These are phyloP conservation scores for Leucophenga montana DNA, from an alignment of 2,888 invertebrate genomes.

Conservation along the genomic window DNA sequence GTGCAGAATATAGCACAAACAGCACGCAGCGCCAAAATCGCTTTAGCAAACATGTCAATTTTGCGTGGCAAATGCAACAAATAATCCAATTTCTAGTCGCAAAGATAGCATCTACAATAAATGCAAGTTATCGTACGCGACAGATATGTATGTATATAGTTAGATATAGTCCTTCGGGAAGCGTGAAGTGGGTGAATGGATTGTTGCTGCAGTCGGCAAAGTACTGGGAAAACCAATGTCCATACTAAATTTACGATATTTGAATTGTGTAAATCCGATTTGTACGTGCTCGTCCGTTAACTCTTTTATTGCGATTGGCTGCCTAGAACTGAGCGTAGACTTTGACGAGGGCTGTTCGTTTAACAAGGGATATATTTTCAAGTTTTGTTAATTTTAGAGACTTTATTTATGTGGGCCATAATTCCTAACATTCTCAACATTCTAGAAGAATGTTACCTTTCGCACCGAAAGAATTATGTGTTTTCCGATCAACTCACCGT, in stretches of 20 bases:
- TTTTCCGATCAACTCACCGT: too few relatives aligned
- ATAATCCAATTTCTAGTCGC: conserved; percentile 39
- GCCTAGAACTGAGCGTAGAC: too few relatives aligned
- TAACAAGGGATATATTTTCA: too few relatives aligned
- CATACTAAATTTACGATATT: conserved; percentile 55
- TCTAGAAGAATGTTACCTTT: too few relatives aligned
- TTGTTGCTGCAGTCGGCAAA: background rate
- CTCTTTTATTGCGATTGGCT: background rate
- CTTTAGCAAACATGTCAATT: conserved; percentile 38
- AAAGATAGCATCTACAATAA: background rate
- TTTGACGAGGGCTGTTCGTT: too few relatives aligned
- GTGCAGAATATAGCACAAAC: conserved; percentile 23
- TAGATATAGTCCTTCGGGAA: too few relatives aligned
- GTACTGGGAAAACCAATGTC: background rate
- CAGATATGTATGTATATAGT: too few relatives aligned
- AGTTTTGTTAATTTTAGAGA: too few relatives aligned
- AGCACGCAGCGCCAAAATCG: background rate
- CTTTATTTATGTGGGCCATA: too few relatives aligned
- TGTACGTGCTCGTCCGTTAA: conserved; percentile 52
- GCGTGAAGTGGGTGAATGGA: background rate
- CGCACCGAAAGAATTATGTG: too few relatives aligned
- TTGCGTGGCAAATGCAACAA: conserved; percentile 50
- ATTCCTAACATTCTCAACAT: too few relatives aligned
- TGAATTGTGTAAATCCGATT: conserved; percentile 67
- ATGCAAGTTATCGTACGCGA: background rate